Evolutionary conservation across 2,888 invertebrate species (phyloP), one percentile per base, ranked within the genome.

Genomic region (Timema cristinae): DNA sequence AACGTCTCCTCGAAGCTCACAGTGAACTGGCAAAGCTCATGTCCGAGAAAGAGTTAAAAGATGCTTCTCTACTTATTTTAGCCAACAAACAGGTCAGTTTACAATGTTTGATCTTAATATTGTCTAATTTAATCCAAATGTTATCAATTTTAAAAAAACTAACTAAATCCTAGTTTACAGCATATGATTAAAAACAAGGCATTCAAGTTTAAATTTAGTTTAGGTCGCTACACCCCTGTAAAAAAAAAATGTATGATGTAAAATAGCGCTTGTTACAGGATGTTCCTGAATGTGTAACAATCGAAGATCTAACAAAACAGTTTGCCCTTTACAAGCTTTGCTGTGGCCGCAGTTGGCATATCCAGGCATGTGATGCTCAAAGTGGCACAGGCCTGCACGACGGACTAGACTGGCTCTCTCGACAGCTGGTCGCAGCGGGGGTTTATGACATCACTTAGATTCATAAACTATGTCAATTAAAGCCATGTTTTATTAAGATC

Each of bases 311-410:
- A n/a, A 84, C 84, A 6, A 84, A 85, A 71, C 81, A 83, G 76
- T 80, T 86, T 72, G 82, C 83, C 9, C 79, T 86, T 70, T 83
- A 84, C 78, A 86, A 86, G 77, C 79, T 86, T 66, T 86, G 86
- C 76, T 86, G 85, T 75, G 85, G 85, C 13, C 81, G 86, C 66
- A 84, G 84, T 70, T 87, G 86, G 86, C 86, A 86, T 76, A 83
- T 86, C 72, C 85, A 86, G 77, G 84, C 85, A 0, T 85, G 84
- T 75, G 85, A 86, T 77, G 84, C 85, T 10, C 83, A 82, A 73
- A 82, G 80, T 74, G 85, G 85, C 4, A 77, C 78, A 13, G 85
- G 86, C 11, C 81, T 85, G 7, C 82, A 82, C 50, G 85, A 86
- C 73, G 86, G 86, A 5, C 80, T 87, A 7, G 86, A 87, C 74